Evolutionary conservation across 2,797 vertebrate genomes (phyloP), one percentile per base, ranked within the genome.

Genomic region (Danio kyathit): DNA sequence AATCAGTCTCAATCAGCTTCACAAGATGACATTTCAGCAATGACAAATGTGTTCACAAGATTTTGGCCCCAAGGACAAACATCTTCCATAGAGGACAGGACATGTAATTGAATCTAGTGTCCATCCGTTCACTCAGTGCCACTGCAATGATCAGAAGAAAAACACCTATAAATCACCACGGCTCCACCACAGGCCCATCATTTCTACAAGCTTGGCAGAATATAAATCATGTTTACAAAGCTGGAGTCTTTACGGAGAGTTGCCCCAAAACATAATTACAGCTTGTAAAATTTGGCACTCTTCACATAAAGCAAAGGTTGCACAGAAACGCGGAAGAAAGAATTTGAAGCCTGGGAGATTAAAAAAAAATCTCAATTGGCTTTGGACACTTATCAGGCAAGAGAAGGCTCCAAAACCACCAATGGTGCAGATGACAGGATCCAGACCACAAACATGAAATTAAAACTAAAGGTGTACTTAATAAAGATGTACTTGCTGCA

Each of bases 191-290:
- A 73, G 76, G 65, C 57, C 70, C 80, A 64, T 72, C 77, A 73
- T 84, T 82, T 84, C 80, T 76, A 78, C 46, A 82, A n/a, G 14
- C 67, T 80, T 79, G 69, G 79, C 80, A 84, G 82, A 82, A 69
- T 81, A 85, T 84, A 81, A 87, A 85, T 87, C 82, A 82, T 81
- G 74, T 72, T 85, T 84, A 85, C 74, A 83, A 77, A 84, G 85
- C 65, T 57, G 51, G 57, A 66, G 51, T 74, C 70, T 76, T 81
- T 74, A 84, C 74, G 8, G 57, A 59, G 40, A 76, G 78, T 61
- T 70, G 75, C 64, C 75, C 52, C 63, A 65, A 64, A 77, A 43
- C 64, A 63, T 77, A 77, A 80, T 82, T 69, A 76, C 57, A 74
- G 61, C 19, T 56, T 63, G 29, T 43, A n/a, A 64, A n/a, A 74